Evolutionary conservation across 1,140 invertebrate genomes (phyloP).

Genomic region (Drosophila pruinosa): DNA sequence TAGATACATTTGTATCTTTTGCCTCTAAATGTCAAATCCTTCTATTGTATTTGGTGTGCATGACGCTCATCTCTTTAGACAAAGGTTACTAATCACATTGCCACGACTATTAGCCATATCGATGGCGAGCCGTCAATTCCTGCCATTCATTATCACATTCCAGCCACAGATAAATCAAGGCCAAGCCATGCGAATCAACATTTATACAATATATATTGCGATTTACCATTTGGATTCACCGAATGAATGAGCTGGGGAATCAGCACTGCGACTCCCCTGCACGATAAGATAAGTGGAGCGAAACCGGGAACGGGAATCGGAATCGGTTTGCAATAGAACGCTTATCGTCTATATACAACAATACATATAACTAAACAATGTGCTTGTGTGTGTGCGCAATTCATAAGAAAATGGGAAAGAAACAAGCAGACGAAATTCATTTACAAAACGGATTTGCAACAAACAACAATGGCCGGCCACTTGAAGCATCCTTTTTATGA

Average conservation of each 20-base stretch:
- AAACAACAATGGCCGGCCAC: conserved; percentile 31
- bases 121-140: not conserved
- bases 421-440: conserved; percentile 18
- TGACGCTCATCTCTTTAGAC: not conserved
- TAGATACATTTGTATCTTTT: not conserved
- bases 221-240: conserved; percentile 41
- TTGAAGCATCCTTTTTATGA: conserved; percentile 43
- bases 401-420: conserved; percentile 4
- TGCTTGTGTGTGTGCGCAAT: not conserved
- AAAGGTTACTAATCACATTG: conserved; percentile 1
- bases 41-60: not conserved
- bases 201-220: not conserved
- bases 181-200: not conserved
- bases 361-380: not conserved
- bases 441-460: conserved; percentile 23
- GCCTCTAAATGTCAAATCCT: not conserved
- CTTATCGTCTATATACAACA: conserved; percentile 20
- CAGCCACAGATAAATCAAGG: conserved; percentile 22
- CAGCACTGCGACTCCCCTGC: not conserved
- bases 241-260: not conserved
- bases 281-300: conserved; percentile 33
- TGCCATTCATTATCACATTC: conserved; percentile 21
- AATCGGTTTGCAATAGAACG: not conserved
- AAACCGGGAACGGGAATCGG: conserved; percentile 12
- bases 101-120: conserved; percentile 8